These are phyloP conservation scores for Xiphophorus maculatus DNA, from an alignment of 2,113 vertebrate genomes.

Conservation along the genomic window DNA sequence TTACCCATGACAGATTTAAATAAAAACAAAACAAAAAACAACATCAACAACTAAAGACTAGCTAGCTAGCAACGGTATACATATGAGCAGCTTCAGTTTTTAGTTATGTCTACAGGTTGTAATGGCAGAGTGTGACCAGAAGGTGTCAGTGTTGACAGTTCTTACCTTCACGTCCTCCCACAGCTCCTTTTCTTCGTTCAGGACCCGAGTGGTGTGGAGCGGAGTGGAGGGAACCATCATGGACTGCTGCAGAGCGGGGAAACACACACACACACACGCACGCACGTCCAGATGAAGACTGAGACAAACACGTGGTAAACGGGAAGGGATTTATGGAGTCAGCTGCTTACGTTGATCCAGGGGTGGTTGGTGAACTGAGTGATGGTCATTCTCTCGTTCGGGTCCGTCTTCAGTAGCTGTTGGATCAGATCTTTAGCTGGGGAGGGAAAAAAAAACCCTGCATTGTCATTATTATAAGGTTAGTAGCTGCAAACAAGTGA, in stretches of 20 bases:
- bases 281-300: not conserved
- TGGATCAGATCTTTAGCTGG: constrained; percentile 94
- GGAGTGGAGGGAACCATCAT: constrained; percentile 95
- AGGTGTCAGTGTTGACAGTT: constrained; percentile 44
- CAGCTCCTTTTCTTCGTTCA: constrained; percentile 93
- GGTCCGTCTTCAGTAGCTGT: constrained; percentile 94
- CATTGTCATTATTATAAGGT: not conserved
- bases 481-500: not conserved
- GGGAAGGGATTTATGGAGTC: not conserved
- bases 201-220: constrained; percentile 92
- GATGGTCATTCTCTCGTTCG: constrained; percentile 95
- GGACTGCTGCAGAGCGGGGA: constrained; percentile 81
- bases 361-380: constrained; percentile 95
- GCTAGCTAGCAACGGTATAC: no score
- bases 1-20: no score
- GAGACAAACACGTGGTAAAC: not conserved
- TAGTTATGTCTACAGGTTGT: constrained; percentile 1
- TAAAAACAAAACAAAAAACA: no score
- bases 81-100: no score
- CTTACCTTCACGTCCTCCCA: constrained; percentile 98
- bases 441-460: not conserved
- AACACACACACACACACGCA: constrained; percentile 24
- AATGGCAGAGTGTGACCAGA: constrained; percentile 47
- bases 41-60: no score
- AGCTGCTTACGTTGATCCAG: constrained; percentile 92